Conservation (phyloP, 1,140 invertebrate species). For the Eurosta solidaginis region DNA sequence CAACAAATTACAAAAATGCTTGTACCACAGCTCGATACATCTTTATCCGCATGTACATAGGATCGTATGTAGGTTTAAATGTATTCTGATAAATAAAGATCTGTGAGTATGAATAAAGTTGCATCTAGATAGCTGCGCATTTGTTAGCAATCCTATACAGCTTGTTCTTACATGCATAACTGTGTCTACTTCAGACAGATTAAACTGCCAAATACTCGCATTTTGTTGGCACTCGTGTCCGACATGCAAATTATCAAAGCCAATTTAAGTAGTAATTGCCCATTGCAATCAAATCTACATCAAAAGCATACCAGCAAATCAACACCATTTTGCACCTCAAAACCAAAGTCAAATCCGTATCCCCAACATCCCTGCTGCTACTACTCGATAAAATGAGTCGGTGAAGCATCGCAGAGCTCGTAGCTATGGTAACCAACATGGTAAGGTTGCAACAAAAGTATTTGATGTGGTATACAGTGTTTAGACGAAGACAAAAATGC, state of each 20-base stretch:
- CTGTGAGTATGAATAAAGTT: background rate
- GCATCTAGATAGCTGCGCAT: background rate
- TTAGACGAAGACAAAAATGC: no score
- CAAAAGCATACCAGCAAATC: conserved; percentile 27
- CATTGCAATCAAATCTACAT: conserved; percentile 28
- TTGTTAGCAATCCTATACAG: background rate
- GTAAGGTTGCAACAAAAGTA: background rate
- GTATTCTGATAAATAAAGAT: background rate
- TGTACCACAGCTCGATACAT: background rate
- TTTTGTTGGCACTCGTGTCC: conserved; percentile 27
- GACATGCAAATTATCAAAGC: conserved; percentile 28
- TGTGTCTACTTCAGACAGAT: conserved; percentile 9
- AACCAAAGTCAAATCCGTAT: background rate
- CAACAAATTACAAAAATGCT: background rate
- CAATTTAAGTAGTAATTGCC: conserved; percentile 27
- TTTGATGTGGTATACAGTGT: background rate
- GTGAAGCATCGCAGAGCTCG: background rate
- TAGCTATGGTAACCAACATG: background rate
- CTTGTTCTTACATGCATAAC: background rate
- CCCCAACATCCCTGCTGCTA: conserved; percentile 2
- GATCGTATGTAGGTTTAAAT: background rate
- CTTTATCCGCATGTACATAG: background rate
- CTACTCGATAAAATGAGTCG: background rate
- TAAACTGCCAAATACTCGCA: conserved; percentile 27
- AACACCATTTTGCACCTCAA: conserved; percentile 18